A percentile compares a stretch with the other conserved stretches of the same genome.
Conservation (phyloP, 1,140 invertebrate species). For the Dendroctonus valens region DNA sequence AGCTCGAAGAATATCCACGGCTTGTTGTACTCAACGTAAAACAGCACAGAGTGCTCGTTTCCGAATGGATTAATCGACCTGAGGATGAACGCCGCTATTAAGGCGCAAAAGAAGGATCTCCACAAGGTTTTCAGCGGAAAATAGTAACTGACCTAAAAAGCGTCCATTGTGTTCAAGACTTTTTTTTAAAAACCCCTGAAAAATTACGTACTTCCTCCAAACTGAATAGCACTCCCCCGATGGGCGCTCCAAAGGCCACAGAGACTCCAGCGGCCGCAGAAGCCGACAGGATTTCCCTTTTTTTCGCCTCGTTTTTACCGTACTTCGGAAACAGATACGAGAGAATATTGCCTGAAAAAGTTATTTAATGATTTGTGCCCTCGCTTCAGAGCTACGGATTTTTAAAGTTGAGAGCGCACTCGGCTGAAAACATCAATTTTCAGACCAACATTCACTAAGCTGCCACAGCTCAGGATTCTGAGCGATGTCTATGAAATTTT, state of each 20-base stretch:
- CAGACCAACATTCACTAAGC: too few species aligned
- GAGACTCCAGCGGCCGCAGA: constrained; percentile 98
- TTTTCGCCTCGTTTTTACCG: constrained; percentile 98
- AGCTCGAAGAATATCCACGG: constrained; percentile 99
- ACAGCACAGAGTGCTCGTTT: constrained; percentile 97
- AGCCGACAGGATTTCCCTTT: constrained; percentile 97
- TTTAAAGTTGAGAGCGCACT: too few species aligned
- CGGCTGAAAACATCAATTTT: too few species aligned
- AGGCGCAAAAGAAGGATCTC: constrained; percentile 98
- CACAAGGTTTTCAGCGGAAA: constrained; percentile 99
- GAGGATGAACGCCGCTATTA: constrained; percentile 96
- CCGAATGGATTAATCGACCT: constrained; percentile 98
- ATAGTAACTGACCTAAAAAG: constrained; percentile 90
- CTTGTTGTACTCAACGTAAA: constrained; percentile 98
- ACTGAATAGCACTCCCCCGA: constrained; percentile 95
- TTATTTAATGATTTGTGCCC: too few species aligned
- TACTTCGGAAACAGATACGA: constrained; percentile 99
- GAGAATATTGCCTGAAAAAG: constrained; percentile 89
- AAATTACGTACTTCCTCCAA: constrained; percentile 83
- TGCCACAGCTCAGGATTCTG: too few species aligned
- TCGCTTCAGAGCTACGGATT: too few species aligned
- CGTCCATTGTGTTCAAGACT: neutral
- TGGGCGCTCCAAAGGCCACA: constrained; percentile 98
- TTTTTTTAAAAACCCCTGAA: neutral
- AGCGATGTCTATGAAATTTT: too few species aligned